phyloP scores from a whole-genome alignment of 2,797 vertebrate species.

The Oryzias sinensis region DNA sequence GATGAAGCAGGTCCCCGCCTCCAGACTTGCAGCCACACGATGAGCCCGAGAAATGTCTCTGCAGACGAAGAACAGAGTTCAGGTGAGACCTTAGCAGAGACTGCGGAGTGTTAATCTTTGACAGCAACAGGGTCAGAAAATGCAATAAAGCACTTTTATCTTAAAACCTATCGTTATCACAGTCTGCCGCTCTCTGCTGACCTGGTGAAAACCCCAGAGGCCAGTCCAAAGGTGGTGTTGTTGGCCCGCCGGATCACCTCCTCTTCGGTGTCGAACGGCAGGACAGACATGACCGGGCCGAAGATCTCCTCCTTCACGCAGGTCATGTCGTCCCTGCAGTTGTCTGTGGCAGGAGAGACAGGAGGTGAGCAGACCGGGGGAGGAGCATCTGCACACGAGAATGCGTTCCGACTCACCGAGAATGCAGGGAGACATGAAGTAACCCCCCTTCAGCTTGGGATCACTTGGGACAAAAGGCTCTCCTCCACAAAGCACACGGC shows the following conservation, averaged over 20 bases:
- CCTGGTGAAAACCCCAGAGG: constrained; percentile 97
- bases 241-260: constrained; percentile 92
- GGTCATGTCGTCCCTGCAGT: constrained; percentile 92
- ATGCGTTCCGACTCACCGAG: constrained; percentile 74
- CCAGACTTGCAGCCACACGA: constrained; percentile 86
- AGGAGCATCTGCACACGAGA: not conserved
- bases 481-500: constrained; percentile 89
- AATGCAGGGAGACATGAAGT: constrained; percentile 90
- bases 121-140: too few species aligned
- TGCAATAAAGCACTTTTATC: too few species aligned
- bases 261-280: constrained; percentile 91
- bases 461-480: constrained; percentile 81
- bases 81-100: not conserved
- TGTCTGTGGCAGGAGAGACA: constrained; percentile 70
- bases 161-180: too few species aligned
- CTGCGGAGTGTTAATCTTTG: not conserved
- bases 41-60: constrained; percentile 94
- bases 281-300: constrained; percentile 94
- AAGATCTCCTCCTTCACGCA: constrained; percentile 98
- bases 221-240: constrained; percentile 86
- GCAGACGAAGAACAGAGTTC: not conserved
- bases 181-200: constrained; percentile 43
- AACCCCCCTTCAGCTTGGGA: constrained; percentile 87
- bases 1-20: constrained; percentile 93
- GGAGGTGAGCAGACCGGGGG: not conserved